Conservation (phyloP, 2,113 vertebrate genomes). For the Dascyllus trimaculatus region DNA sequence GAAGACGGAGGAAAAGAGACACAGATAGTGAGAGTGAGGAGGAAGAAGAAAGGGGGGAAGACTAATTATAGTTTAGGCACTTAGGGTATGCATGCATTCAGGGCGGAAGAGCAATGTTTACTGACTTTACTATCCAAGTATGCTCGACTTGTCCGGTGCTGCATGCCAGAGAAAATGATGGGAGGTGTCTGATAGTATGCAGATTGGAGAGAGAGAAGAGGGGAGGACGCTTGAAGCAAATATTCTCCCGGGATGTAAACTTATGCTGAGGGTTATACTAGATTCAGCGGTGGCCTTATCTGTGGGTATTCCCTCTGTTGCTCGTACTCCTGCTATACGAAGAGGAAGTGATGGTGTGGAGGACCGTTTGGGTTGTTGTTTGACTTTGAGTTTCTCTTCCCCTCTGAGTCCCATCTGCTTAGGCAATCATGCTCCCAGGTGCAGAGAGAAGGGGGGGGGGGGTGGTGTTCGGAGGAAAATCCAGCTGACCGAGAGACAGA, state of each 20-base stretch:
- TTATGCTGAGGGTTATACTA: slow-evolving; percentile 14
- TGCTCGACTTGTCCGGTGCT: slow-evolving; percentile 65
- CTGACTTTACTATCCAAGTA: slow-evolving; percentile 71
- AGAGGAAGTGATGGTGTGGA: slow-evolving; percentile 66
- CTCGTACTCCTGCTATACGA: slow-evolving; percentile 38
- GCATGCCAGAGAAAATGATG: slow-evolving; percentile 57
- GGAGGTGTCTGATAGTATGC: slow-evolving; percentile 63
- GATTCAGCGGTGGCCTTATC: slow-evolving; percentile 51
- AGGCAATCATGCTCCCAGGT: slow-evolving; percentile 80
- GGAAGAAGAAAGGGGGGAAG: slow-evolving; percentile 13
- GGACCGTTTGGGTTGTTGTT: slow-evolving; percentile 74
- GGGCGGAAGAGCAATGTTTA: slow-evolving; percentile 76
- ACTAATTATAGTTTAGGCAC: slow-evolving; percentile 62
- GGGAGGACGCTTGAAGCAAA: slow-evolving; percentile 10
- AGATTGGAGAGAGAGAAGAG: slow-evolving; percentile 38
- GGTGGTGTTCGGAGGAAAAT: slow-evolving; percentile 37
- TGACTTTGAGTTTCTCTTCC: slow-evolving; percentile 69
- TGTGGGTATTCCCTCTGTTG: slow-evolving; percentile 68
- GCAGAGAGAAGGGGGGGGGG: slow-evolving; percentile 49
- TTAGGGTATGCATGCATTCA: slow-evolving; percentile 36
- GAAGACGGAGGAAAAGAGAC: slow-evolving; percentile 39
- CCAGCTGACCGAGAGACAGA: slow-evolving; percentile 65
- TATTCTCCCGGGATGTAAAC: slow-evolving; percentile 23
- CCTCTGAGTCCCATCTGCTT: slow-evolving; percentile 79
- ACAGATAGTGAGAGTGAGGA: slow-evolving; percentile 54